Conservation (phyloP, 2,888 invertebrate genomes). For the Timema podura region DNA sequence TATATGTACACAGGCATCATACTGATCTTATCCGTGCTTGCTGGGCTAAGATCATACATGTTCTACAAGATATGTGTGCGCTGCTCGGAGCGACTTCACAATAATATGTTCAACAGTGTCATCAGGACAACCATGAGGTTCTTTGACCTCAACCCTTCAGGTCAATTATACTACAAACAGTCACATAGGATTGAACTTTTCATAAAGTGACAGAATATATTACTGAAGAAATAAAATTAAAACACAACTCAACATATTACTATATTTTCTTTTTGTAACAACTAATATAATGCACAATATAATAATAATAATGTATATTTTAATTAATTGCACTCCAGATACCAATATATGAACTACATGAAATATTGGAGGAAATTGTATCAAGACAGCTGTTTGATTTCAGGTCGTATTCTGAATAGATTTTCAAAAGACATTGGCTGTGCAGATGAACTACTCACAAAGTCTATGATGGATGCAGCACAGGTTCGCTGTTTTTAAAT, state of each 20-base stretch:
- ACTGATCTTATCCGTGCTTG: conserved; percentile 55
- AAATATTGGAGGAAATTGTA: neutral
- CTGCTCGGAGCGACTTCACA: conserved; percentile 13
- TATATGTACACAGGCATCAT: conserved; percentile 59
- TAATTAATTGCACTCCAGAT: too few species aligned
- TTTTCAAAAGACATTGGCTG: conserved; percentile 83
- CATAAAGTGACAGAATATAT: too few species aligned
- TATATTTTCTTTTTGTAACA: too few species aligned
- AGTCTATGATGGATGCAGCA: conserved; percentile 59
- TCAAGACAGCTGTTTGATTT: conserved; percentile 19
- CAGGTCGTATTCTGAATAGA: conserved; percentile 74
- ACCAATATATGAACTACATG: neutral
- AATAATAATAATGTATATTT: too few species aligned
- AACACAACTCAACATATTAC: too few species aligned
- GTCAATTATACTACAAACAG: conserved; percentile 36
- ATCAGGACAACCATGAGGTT: conserved; percentile 65
- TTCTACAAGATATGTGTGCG: conserved; percentile 53
- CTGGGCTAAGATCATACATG: conserved; percentile 59
- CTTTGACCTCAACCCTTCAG: conserved; percentile 21
- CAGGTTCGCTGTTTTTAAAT: conserved; percentile 38
- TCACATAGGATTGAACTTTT: too few species aligned
- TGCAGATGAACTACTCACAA: conserved; percentile 68
- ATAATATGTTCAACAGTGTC: conserved; percentile 68
- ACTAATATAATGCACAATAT: too few species aligned
- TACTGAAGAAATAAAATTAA: too few species aligned